Percentiles rank a stretch among this genome's conserved stretches.
These are phyloP conservation scores for Callinectes sapidus DNA, from an alignment of 2,888 invertebrate genomes.

Conservation along the genomic window DNA sequence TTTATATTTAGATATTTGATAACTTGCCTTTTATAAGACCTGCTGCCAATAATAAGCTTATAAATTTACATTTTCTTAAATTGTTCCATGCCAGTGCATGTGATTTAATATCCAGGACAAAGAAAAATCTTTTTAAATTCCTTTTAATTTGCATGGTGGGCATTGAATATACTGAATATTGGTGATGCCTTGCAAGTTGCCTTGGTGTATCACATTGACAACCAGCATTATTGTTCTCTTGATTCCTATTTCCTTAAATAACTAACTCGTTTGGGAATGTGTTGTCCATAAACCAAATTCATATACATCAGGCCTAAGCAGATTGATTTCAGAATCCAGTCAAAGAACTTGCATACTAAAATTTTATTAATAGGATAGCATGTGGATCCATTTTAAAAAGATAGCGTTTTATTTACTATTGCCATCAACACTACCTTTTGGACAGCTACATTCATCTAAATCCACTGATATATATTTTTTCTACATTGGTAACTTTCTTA, in stretches of 20 bases:
- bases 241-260: not conserved
- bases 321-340: not conserved
- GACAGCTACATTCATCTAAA: not conserved
- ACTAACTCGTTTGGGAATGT: not conserved
- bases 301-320: not conserved
- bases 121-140: not conserved
- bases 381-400: not conserved
- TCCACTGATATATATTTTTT: not conserved
- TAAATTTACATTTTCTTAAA: not conserved
- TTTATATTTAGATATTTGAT: too few relatives aligned
- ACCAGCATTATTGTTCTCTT: not conserved
- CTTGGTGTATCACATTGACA: not conserved
- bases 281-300: not conserved
- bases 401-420: not conserved
- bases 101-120: not conserved
- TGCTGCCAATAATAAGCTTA: not conserved
- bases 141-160: not conserved
- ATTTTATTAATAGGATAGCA: not conserved
- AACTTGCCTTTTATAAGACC: not conserved
- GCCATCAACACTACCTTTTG: not conserved
- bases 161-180: not conserved
- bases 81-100: not conserved
- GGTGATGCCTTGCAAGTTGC: not conserved
- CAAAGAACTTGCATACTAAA: not conserved
- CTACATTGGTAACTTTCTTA: not conserved